Conservation (phyloP, 2,888 invertebrate genomes). For the Heliconius hortense region DNA sequence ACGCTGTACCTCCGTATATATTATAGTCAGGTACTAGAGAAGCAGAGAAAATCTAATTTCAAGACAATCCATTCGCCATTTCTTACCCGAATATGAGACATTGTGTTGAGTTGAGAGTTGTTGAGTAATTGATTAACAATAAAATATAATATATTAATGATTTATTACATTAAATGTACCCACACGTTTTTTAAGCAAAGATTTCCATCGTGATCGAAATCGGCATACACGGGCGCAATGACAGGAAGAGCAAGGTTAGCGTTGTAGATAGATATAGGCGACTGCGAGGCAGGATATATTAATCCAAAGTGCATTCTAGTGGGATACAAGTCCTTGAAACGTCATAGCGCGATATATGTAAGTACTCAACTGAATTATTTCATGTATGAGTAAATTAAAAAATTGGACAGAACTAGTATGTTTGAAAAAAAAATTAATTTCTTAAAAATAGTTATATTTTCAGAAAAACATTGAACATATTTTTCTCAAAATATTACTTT, state of each 20-base stretch:
- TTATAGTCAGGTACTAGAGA: no score
- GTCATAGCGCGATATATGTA: constrained; percentile 10
- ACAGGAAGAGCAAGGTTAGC: constrained; percentile 26
- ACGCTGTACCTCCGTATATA: no score
- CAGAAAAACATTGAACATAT: background rate
- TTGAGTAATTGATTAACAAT: background rate
- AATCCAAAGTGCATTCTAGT: constrained; percentile 18
- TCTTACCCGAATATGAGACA: no score
- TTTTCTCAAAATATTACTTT: no score
- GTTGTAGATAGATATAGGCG: constrained; percentile 19
- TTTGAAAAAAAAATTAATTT: background rate
- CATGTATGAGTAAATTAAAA: background rate
- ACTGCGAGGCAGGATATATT: constrained; percentile 23
- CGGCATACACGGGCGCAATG: background rate
- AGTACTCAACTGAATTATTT: constrained; percentile 12
- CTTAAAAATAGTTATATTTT: no score
- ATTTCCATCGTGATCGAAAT: constrained; percentile 5
- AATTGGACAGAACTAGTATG: background rate
- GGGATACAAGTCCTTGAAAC: constrained; percentile 26
- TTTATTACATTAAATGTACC: background rate
- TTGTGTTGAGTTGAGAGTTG: no score
- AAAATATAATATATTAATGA: background rate
- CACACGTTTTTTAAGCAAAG: background rate
- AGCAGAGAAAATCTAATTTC: no score
- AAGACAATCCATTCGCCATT: no score